Evolutionary conservation across 2,113 vertebrate species (phyloP).

Genomic region (Grallaria varia): DNA sequence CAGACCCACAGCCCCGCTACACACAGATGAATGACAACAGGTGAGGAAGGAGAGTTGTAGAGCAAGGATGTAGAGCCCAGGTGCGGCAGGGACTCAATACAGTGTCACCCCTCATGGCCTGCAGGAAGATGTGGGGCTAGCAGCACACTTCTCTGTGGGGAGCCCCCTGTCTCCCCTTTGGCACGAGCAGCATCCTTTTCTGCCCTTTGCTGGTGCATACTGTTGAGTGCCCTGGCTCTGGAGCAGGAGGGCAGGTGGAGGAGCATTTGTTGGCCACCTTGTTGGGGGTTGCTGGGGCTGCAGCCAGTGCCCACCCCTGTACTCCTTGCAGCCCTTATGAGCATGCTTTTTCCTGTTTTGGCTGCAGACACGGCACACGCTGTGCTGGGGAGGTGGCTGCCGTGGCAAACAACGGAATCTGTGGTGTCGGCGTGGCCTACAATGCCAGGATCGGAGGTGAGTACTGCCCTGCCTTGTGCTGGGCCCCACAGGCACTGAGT

Average conservation of each 20-base stretch:
- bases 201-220: background rate
- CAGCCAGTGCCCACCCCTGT: accelerated
- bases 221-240: background rate
- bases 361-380: conserved; percentile 88
- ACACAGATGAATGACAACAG: conserved; percentile 97
- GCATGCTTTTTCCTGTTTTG: accelerated
- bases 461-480: background rate
- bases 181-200: accelerated
- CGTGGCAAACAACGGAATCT: conserved; percentile 89
- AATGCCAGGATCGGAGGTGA: conserved; percentile 93
- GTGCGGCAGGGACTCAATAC: accelerated
- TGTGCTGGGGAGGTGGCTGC: conserved; percentile 95
- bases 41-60: conserved; percentile 65
- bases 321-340: accelerated
- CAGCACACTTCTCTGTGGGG: accelerated
- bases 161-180: background rate
- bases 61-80: background rate
- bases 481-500: accelerated
- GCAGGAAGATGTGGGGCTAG: background rate
- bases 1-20: conserved; percentile 94
- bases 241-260: background rate
- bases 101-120: background rate
- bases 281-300: background rate
- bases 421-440: conserved; percentile 92
- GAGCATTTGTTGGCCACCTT: accelerated